These are phyloP conservation scores for Peromyscus melanophrys DNA, from an alignment of 2,797 vertebrate species.

Conservation along the genomic window DNA sequence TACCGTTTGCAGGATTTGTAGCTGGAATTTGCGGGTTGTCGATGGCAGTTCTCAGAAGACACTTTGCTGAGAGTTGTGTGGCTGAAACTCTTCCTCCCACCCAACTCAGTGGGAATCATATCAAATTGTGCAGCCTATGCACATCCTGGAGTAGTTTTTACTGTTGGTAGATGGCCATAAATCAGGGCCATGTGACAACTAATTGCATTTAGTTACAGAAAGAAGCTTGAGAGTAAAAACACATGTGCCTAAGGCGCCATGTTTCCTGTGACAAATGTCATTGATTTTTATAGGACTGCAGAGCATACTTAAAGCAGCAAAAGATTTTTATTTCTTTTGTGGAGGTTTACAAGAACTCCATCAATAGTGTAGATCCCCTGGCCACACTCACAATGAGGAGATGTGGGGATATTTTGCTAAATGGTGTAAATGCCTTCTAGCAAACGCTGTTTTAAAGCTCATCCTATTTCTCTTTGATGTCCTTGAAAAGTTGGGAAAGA, in stretches of 20 bases:
- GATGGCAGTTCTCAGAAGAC: conserved; percentile 54
- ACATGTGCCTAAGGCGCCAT: conserved; percentile 13
- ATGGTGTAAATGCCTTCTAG: conserved; percentile 27
- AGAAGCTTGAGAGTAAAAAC: conserved; percentile 69
- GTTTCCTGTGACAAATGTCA: conserved; percentile 61
- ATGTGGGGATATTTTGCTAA: conserved; percentile 62
- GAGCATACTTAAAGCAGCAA: conserved; percentile 44
- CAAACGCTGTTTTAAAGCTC: conserved; percentile 65
- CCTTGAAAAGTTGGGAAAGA: conserved; percentile 62
- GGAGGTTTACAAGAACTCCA: conserved; percentile 68
- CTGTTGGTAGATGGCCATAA: conserved; percentile 62
- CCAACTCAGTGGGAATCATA: conserved; percentile 48
- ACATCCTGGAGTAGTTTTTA: conserved; percentile 24
- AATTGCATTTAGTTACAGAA: conserved; percentile 73
- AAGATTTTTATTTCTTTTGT: conserved; percentile 68
- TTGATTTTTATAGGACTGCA: conserved; percentile 66
- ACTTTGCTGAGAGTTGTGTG: conserved; percentile 24
- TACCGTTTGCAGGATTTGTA: conserved; percentile 75
- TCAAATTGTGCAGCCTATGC: conserved; percentile 28
- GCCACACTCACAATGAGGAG: background rate
- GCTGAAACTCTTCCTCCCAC: background rate
- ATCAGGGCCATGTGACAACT: conserved; percentile 32
- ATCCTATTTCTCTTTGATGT: conserved; percentile 54
- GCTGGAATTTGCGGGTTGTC: conserved; percentile 71
- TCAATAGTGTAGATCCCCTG: conserved; percentile 28